These are phyloP conservation scores for Fopius arisanus DNA, from an alignment of 1,140 invertebrate genomes.

Conservation along the genomic window DNA sequence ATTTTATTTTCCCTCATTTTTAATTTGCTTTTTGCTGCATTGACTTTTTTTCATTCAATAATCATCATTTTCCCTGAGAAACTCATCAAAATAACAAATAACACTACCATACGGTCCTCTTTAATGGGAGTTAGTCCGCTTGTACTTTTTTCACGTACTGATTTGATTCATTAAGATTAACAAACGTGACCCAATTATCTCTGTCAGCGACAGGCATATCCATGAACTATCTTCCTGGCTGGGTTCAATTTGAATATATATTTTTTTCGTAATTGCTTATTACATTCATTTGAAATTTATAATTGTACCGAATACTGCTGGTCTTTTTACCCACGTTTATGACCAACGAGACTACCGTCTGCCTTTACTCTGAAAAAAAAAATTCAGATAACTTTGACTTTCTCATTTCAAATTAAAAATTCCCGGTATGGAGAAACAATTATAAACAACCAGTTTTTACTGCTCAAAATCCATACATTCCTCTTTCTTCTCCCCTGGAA, in stretches of 20 bases:
- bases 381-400: neutral
- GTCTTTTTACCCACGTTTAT: neutral
- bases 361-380: neutral
- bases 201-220: neutral
- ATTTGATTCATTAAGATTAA: slow-evolving; percentile 1
- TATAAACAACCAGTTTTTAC: neutral
- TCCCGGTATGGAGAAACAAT: neutral
- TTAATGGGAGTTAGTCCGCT: neutral
- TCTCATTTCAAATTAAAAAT: neutral
- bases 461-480: neutral
- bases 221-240: neutral
- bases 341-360: neutral
- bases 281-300: neutral
- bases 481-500: neutral
- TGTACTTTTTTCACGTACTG: neutral
- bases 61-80: slow-evolving; percentile 4
- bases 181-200: slow-evolving; percentile 3
- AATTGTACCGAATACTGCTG: neutral
- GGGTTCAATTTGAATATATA: neutral
- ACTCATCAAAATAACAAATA: neutral
- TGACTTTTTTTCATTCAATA: slow-evolving; percentile 8
- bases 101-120: neutral
- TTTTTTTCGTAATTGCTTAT: neutral
- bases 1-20: neutral
- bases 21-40: slow-evolving; percentile 4